phyloP scores from a whole-genome alignment of 2,888 invertebrate species.

The Agrilus cyanescens region DNA sequence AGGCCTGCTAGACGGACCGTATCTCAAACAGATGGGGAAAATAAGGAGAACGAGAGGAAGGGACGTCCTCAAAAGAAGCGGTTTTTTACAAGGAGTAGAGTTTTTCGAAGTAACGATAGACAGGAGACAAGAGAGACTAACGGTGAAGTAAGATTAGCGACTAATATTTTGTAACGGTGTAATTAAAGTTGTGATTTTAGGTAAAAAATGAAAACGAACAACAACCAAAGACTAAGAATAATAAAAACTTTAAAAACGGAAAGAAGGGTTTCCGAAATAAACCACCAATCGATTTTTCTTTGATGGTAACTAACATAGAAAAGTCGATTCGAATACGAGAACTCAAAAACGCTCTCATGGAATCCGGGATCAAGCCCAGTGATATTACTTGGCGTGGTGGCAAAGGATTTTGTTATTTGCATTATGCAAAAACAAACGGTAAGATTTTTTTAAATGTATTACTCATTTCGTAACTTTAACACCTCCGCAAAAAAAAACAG shows the following conservation, averaged over 20 bases:
- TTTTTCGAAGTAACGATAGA: slow-evolving; percentile 5
- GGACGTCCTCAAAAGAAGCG: slow-evolving; percentile 5
- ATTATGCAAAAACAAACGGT: slow-evolving; percentile 54
- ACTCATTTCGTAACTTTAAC: too few relatives aligned
- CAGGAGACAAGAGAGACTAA: neutral
- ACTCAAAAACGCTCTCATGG: slow-evolving; percentile 58
- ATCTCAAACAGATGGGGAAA: slow-evolving; percentile 15
- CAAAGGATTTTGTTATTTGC: slow-evolving; percentile 44
- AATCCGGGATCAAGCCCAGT: slow-evolving; percentile 63
- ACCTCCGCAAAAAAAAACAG: too few relatives aligned
- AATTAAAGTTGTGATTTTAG: too few relatives aligned
- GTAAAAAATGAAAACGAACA: neutral
- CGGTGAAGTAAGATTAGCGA: too few relatives aligned
- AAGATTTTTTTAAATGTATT: slow-evolving; percentile 20
- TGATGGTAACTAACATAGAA: slow-evolving; percentile 59
- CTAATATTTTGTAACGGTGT: too few relatives aligned
- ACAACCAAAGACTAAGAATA: too few relatives aligned
- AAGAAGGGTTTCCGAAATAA: slow-evolving; percentile 10
- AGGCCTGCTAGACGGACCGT: slow-evolving; percentile 18
- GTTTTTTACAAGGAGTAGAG: slow-evolving; percentile 1
- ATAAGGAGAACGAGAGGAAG: slow-evolving; percentile 8
- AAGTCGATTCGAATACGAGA: slow-evolving; percentile 60
- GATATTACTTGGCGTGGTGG: slow-evolving; percentile 56
- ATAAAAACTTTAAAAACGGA: too few relatives aligned
- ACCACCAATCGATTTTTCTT: slow-evolving; percentile 29